Percentiles rank a stretch among this genome's conserved stretches.
Conservation (phyloP, 2,888 invertebrate species). For the Troglohyphantes excavatus region DNA sequence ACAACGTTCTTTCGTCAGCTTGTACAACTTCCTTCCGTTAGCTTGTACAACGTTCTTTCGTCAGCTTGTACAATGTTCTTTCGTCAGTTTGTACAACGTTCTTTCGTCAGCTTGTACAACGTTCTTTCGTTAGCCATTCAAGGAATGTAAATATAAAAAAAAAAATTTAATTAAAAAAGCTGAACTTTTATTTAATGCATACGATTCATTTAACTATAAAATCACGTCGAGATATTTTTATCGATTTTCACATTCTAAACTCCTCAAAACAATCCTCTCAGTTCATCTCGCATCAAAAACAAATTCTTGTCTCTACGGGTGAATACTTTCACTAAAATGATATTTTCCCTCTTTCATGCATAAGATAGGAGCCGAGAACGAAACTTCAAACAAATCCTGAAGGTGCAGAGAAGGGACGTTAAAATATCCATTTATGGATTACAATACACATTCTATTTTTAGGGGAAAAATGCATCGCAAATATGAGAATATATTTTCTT, state of each 20-base stretch:
- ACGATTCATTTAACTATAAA: too few relatives aligned
- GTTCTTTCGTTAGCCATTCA: too few relatives aligned
- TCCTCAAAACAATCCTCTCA: not conserved
- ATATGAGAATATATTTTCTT: constrained; percentile 41
- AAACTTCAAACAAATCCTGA: not conserved
- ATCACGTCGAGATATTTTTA: too few relatives aligned
- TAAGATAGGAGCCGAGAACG: not conserved
- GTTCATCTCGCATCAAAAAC: not conserved
- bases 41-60: too few relatives aligned
- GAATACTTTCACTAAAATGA: not conserved
- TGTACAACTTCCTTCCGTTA: too few relatives aligned
- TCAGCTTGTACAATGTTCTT: too few relatives aligned
- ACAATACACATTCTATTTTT: constrained; percentile 33
- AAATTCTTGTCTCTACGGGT: not conserved
- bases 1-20: too few relatives aligned
- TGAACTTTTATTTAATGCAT: too few relatives aligned
- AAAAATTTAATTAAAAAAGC: too few relatives aligned
- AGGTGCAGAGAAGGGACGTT: constrained; percentile 24
- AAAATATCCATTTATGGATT: constrained; percentile 63
- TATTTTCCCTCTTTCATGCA: not conserved
- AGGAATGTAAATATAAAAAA: too few relatives aligned
- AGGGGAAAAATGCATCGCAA: constrained; percentile 38
- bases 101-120: too few relatives aligned
- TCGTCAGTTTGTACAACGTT: too few relatives aligned
- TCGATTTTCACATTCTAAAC: not conserved